Conservation (phyloP, 2,888 invertebrate genomes). For the Podabrus alpinus region DNA sequence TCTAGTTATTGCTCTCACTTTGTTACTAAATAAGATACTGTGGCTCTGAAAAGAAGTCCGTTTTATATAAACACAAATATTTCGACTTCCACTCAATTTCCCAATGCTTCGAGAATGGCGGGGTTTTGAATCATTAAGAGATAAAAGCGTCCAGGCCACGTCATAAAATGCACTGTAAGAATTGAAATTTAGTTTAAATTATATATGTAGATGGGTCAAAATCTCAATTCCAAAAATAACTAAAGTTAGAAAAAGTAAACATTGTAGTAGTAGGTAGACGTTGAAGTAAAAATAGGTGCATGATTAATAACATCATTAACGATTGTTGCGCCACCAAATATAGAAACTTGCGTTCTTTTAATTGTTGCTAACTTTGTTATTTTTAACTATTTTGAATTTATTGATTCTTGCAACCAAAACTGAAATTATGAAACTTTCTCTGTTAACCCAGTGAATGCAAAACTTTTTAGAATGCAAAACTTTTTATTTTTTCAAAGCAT, state of each 20-base stretch:
- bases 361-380: not conserved
- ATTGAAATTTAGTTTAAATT: not conserved
- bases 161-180: constrained; percentile 3
- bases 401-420: no score
- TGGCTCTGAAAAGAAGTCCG: not conserved
- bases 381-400: not conserved
- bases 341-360: not conserved
- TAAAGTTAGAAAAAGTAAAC: constrained; percentile 5
- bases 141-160: not conserved
- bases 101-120: constrained; percentile 10
- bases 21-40: constrained; percentile 5
- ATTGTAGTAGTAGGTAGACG: constrained; percentile 1
- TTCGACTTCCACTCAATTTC: constrained; percentile 3
- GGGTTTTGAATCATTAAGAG: constrained; percentile 13
- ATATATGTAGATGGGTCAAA: not conserved
- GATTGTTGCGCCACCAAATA: not conserved
- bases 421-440: no score
- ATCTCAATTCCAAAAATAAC: constrained; percentile 12
- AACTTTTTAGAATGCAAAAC: no score
- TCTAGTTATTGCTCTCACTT: not conserved
- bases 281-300: constrained; percentile 11
- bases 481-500: no score
- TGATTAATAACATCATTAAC: constrained; percentile 3
- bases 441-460: no score
- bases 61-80: constrained; percentile 9